Evolutionary conservation across 2,888 invertebrate species (phyloP).

Genomic region (Pandemis heparana): DNA sequence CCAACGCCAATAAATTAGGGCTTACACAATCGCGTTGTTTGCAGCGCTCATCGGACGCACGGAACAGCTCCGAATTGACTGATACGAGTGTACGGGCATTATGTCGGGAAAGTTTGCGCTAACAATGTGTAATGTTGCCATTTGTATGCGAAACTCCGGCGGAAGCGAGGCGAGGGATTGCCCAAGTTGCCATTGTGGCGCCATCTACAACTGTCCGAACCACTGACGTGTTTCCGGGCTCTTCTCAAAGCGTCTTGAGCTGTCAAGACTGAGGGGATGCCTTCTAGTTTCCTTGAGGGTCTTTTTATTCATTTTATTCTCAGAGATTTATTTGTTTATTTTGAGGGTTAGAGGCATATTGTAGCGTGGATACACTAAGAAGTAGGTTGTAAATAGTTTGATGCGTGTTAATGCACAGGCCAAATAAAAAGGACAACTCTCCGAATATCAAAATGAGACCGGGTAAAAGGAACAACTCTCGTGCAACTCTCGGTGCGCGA

Average conservation of each 20-base stretch:
- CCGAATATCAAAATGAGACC: no score
- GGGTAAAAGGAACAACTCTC: no score
- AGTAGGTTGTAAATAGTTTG: neutral
- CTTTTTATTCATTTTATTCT: constrained; percentile 73
- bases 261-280: constrained; percentile 78
- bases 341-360: constrained; percentile 11
- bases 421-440: no score
- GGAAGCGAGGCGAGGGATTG: constrained; percentile 70
- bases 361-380: neutral
- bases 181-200: constrained; percentile 79
- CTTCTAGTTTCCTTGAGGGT: constrained; percentile 79
- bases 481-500: no score
- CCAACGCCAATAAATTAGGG: constrained; percentile 2
- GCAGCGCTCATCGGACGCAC: constrained; percentile 19
- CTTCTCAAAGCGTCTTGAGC: constrained; percentile 82
- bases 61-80: constrained; percentile 22
- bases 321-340: constrained; percentile 72
- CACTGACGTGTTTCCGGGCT: constrained; percentile 82
- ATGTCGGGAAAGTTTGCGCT: constrained; percentile 79
- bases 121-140: constrained; percentile 84
- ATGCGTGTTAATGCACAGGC: neutral
- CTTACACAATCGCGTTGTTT: constrained; percentile 29
- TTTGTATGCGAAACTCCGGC: constrained; percentile 80
- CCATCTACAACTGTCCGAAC: constrained; percentile 80
- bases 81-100: constrained; percentile 66